These are phyloP conservation scores for Habroteleia sp. DNA, from an alignment of 2,888 invertebrate genomes.

Conservation along the genomic window DNA sequence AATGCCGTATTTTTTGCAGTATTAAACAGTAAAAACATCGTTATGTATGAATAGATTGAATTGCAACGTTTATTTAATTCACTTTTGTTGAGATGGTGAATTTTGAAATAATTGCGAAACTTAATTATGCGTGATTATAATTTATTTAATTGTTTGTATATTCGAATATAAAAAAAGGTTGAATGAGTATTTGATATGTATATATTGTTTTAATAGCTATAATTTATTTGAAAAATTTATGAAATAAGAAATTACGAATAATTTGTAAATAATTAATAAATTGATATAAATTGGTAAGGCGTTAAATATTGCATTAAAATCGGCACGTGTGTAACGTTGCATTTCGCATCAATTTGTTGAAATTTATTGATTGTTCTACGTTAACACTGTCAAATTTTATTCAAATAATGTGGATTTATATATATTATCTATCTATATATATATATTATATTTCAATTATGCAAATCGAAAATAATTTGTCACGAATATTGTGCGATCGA, in stretches of 20 bases:
- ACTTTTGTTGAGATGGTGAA: too few relatives aligned
- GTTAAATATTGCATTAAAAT: constrained; percentile 13
- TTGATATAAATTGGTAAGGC: constrained; percentile 1
- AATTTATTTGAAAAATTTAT: too few relatives aligned
- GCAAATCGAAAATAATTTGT: not conserved
- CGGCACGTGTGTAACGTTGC: constrained; percentile 2
- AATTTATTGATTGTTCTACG: not conserved
- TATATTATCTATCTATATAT: not conserved
- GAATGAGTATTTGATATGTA: too few relatives aligned
- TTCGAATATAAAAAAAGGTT: too few relatives aligned
- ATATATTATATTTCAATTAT: not conserved
- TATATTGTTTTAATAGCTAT: not conserved
- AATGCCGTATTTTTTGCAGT: constrained; percentile 7
- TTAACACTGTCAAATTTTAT: constrained; percentile 4
- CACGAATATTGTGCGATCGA: constrained; percentile 3
- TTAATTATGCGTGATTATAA: too few relatives aligned
- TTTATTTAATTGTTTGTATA: too few relatives aligned
- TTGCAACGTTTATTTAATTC: not conserved
- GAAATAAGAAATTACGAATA: not conserved
- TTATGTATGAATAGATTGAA: not conserved
- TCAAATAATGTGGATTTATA: not conserved
- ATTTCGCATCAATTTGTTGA: constrained; percentile 3
- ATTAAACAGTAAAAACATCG: not conserved
- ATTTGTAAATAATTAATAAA: constrained; percentile 30
- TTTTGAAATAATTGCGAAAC: too few relatives aligned